Percentiles rank a stretch among this genome's conserved stretches.
Conservation (phyloP, 2,797 vertebrate genomes). For the Babyrousa celebensis region DNA sequence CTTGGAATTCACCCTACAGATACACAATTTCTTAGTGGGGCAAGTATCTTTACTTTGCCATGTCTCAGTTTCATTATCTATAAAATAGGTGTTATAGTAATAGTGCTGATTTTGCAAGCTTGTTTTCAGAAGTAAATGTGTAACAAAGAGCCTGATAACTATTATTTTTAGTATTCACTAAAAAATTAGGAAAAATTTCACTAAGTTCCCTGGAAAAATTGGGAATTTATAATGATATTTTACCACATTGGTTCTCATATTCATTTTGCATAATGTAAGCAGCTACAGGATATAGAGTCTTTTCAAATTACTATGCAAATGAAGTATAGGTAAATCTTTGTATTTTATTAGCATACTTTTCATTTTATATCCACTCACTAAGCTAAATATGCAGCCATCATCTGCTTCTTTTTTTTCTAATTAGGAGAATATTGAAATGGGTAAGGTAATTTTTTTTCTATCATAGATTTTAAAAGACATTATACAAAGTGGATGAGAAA, state of each 20-base stretch:
- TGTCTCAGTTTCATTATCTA: neutral
- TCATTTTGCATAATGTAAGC: slow-evolving; percentile 4
- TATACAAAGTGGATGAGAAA: slow-evolving; percentile 23
- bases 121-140: slow-evolving; percentile 51
- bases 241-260: neutral
- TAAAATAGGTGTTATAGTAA: neutral
- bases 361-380: neutral
- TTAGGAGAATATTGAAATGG: slow-evolving; percentile 33
- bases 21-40: neutral
- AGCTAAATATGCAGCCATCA: neutral
- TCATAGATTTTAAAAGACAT: slow-evolving; percentile 54
- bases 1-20: neutral
- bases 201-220: neutral
- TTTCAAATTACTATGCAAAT: slow-evolving; percentile 23
- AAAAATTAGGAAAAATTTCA: no score
- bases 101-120: neutral
- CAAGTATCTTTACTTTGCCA: neutral
- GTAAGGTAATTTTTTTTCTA: slow-evolving; percentile 57
- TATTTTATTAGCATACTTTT: slow-evolving; percentile 50
- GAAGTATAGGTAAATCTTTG: slow-evolving; percentile 58
- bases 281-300: neutral
- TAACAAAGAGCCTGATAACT: neutral
- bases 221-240: slow-evolving; percentile 57
- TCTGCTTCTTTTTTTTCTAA: slow-evolving; percentile 23
- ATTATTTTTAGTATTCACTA: neutral